Conservation (phyloP, 2,888 invertebrate genomes). For the Conops quadrifasciatus region DNA sequence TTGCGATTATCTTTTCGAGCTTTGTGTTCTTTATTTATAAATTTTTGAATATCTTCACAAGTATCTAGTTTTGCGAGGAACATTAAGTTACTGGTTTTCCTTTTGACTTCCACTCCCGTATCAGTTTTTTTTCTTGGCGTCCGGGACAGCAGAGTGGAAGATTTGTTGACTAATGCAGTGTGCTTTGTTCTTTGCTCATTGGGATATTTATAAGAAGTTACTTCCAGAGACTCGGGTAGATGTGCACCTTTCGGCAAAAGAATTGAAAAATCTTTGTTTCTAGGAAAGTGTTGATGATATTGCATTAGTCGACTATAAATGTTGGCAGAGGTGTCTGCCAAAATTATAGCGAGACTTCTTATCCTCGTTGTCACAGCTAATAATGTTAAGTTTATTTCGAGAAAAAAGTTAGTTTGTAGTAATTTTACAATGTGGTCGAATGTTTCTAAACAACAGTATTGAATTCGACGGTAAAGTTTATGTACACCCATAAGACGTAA, state of each 20-base stretch:
- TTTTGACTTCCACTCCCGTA: slow-evolving; percentile 45
- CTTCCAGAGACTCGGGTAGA: slow-evolving; percentile 47
- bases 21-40: slow-evolving; percentile 54
- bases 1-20: slow-evolving; percentile 47
- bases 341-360: slow-evolving; percentile 47
- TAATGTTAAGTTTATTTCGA: slow-evolving; percentile 56
- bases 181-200: neutral
- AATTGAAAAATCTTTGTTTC: slow-evolving; percentile 44
- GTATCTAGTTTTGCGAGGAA: slow-evolving; percentile 47
- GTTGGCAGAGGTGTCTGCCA: slow-evolving; percentile 48
- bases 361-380: slow-evolving; percentile 57
- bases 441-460: slow-evolving; percentile 52
- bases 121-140: slow-evolving; percentile 45
- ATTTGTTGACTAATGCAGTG: neutral
- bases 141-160: neutral
- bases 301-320: slow-evolving; percentile 50
- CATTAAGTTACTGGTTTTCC: slow-evolving; percentile 43
- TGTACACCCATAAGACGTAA: slow-evolving; percentile 53
- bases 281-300: slow-evolving; percentile 52
- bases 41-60: slow-evolving; percentile 52
- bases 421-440: slow-evolving; percentile 55
- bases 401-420: slow-evolving; percentile 55
- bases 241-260: slow-evolving; percentile 43
- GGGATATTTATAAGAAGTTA: slow-evolving; percentile 25
- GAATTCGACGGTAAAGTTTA: slow-evolving; percentile 54